A percentile compares a stretch with the other conserved stretches of the same genome.
phyloP scores from a whole-genome alignment of 2,113 vertebrate genomes.

The Myrmecophaga tridactyla region DNA sequence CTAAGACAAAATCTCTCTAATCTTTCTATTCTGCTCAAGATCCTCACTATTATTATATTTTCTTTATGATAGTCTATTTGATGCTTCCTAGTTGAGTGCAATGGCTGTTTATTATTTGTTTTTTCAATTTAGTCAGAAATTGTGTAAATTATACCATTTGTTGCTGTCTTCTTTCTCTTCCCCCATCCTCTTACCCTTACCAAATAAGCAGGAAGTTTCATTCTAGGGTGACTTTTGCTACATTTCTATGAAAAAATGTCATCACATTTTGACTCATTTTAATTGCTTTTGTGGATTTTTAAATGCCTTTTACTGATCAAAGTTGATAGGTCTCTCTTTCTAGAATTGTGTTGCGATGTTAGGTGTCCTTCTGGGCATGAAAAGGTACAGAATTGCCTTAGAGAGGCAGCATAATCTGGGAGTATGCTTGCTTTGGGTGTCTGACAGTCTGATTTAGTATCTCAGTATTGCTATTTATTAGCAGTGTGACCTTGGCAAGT shows the following conservation, averaged over 20 bases:
- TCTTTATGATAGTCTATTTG: not conserved
- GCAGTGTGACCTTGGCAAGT: not conserved
- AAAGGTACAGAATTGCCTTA: not conserved
- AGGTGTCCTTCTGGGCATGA: not conserved
- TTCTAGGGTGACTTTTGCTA: not conserved
- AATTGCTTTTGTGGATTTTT: not conserved
- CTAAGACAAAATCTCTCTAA: not conserved
- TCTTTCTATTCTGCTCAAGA: not conserved
- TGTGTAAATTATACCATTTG: not conserved
- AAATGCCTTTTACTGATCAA: not conserved
- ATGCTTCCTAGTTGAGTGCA: not conserved
- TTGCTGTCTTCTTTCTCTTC: not conserved
- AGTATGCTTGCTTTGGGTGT: not conserved
- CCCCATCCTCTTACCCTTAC: fast-evolving
- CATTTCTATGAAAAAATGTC: not conserved
- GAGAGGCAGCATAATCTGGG: not conserved
- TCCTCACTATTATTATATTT: not conserved
- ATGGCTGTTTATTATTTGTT: not conserved
- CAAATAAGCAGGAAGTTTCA: not conserved
- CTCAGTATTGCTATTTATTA: not conserved
- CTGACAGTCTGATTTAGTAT: not conserved
- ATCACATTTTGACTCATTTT: not conserved
- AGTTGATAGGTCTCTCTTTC: not conserved
- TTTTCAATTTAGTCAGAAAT: not conserved
- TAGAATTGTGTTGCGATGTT: not conserved